phyloP scores from a whole-genome alignment of 2,113 vertebrate species.

The Orthonyx spaldingii region DNA sequence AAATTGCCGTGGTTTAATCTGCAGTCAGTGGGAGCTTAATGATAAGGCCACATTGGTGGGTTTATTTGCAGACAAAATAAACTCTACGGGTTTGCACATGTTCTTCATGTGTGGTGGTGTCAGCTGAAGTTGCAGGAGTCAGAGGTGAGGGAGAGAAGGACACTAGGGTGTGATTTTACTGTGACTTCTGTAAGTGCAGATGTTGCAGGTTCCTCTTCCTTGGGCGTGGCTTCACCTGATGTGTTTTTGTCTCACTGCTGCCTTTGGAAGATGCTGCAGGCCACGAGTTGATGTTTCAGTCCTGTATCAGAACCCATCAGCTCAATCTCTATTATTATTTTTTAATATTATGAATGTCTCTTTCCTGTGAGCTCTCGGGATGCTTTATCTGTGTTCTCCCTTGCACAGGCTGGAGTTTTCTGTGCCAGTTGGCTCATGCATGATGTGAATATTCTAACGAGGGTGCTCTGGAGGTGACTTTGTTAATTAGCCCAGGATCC shows the following conservation, averaged over 20 bases:
- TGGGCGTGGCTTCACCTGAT: background rate
- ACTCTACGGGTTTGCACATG: background rate
- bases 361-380: background rate
- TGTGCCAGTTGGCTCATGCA: background rate
- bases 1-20: background rate
- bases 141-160: background rate
- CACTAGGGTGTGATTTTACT: background rate
- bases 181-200: rapidly evolving
- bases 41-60: background rate
- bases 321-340: background rate
- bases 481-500: background rate
- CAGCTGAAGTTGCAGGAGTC: background rate
- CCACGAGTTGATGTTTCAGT: background rate
- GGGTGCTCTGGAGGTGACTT: background rate
- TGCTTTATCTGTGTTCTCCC: background rate
- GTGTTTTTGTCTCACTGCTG: background rate
- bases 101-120: background rate
- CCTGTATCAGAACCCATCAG: background rate
- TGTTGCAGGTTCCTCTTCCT: too few relatives aligned
- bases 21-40: background rate
- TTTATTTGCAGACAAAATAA: background rate
- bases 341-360: background rate
- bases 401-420: background rate
- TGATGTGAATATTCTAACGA: rapidly evolving
- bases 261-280: background rate